phyloP scores from a whole-genome alignment of 2,888 invertebrate species.

The Mesorhabditis belari region DNA sequence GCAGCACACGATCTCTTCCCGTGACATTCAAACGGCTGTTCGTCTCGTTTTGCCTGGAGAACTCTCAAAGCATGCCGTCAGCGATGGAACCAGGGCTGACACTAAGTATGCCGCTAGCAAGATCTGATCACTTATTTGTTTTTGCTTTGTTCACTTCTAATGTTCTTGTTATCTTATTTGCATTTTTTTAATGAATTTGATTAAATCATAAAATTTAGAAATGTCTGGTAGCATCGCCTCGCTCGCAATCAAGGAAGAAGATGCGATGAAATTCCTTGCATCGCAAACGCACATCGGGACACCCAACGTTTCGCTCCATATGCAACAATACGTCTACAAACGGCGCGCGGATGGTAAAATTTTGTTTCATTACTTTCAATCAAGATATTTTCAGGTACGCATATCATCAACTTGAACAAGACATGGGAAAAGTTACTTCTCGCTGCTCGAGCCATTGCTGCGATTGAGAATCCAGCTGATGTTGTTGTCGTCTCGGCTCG shows the following conservation, averaged over 20 bases:
- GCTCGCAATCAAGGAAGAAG: constrained; percentile 68
- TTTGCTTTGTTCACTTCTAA: too few relatives aligned
- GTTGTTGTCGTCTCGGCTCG: constrained; percentile 94
- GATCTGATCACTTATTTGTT: too few relatives aligned
- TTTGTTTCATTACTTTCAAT: not conserved
- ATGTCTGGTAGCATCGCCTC: constrained; percentile 39
- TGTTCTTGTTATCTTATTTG: too few relatives aligned
- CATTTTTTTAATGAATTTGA: not conserved
- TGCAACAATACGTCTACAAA: constrained; percentile 94
- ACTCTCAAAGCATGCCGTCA: constrained; percentile 12
- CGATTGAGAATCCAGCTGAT: constrained; percentile 94
- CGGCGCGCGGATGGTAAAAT: constrained; percentile 68
- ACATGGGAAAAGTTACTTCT: constrained; percentile 97
- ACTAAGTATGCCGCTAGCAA: too few relatives aligned
- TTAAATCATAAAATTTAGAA: not conserved
- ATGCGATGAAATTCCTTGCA: constrained; percentile 94
- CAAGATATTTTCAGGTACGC: constrained; percentile 68
- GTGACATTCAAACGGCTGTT: too few relatives aligned
- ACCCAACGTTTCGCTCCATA: constrained; percentile 89
- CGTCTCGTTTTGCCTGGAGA: constrained; percentile 14
- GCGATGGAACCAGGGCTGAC: too few relatives aligned
- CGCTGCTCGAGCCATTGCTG: constrained; percentile 94
- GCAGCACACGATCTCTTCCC: constrained; percentile 65
- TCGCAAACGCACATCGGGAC: constrained; percentile 89
- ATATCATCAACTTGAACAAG: constrained; percentile 88